Evolutionary conservation across 1,140 invertebrate species (phyloP).

Genomic region (Drosophila azteca): DNA sequence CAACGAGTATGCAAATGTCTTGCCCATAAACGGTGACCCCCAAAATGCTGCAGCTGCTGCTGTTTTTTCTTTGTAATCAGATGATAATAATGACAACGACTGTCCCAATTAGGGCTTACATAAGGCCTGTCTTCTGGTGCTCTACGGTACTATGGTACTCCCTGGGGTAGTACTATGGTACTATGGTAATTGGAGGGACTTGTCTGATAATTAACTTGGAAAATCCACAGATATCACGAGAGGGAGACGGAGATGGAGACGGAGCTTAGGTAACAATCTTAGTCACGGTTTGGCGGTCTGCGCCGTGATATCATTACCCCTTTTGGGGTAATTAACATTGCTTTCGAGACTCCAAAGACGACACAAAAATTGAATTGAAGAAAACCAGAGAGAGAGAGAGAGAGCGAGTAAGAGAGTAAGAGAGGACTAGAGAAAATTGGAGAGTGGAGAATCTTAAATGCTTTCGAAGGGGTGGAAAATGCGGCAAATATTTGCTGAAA

Average conservation of each 20-base stretch:
- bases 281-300: conserved; percentile 75
- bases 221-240: conserved; percentile 29
- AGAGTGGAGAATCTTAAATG: conserved; percentile 14
- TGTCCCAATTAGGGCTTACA: conserved; percentile 57
- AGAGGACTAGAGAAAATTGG: too few relatives aligned
- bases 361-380: conserved; percentile 24
- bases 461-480: neutral
- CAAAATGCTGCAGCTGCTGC: conserved; percentile 17
- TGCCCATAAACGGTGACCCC: conserved; percentile 40
- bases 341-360: conserved; percentile 41
- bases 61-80: conserved; percentile 7
- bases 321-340: conserved; percentile 69
- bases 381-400: neutral
- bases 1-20: conserved; percentile 30
- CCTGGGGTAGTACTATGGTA: conserved; percentile 49
- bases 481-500: neutral
- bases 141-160: neutral
- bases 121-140: conserved; percentile 31
- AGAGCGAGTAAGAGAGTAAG: neutral
- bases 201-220: conserved; percentile 63
- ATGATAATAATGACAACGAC: conserved; percentile 23
- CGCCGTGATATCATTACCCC: conserved; percentile 63
- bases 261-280: conserved; percentile 71
- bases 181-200: conserved; percentile 67
- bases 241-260: conserved; percentile 14